Evolutionary conservation across 1,140 invertebrate species (phyloP).

Genomic region (Polypedilum vanderplanki): DNA sequence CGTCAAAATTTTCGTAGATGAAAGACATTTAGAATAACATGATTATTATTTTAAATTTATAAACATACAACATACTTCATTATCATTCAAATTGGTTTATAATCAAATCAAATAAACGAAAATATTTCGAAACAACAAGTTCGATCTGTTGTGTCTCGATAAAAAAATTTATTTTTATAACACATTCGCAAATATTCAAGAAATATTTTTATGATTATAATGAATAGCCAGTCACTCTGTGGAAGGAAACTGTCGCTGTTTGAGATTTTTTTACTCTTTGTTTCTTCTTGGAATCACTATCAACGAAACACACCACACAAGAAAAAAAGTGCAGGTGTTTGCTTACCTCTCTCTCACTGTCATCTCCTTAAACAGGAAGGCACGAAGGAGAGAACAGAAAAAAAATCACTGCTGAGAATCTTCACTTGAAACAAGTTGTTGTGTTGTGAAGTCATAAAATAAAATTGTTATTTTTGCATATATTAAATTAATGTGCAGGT

Average conservation of each 20-base stretch:
- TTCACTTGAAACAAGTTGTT: constrained; percentile 19
- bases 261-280: not conserved
- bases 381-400: not conserved
- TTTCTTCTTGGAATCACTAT: constrained; percentile 11
- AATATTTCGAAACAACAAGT: not conserved
- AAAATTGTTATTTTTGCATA: constrained; percentile 14
- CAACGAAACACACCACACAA: not conserved
- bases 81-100: constrained; percentile 2
- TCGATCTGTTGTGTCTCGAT: not conserved
- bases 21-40: not conserved
- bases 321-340: constrained; percentile 22
- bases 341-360: constrained; percentile 1
- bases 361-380: constrained; percentile 17
- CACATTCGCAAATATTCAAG: not conserved
- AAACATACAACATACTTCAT: not conserved
- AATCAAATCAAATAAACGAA: constrained; percentile 25
- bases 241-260: constrained; percentile 25
- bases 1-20: not conserved
- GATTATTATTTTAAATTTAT: not conserved
- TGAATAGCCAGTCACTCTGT: not conserved
- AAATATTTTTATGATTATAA: constrained; percentile 9
- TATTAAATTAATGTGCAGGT: constrained; percentile 16
- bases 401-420: not conserved
- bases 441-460: constrained; percentile 18
- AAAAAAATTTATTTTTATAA: not conserved